Evolutionary conservation across 1,140 invertebrate genomes (phyloP).

Genomic region (Zaprionus davidi): DNA sequence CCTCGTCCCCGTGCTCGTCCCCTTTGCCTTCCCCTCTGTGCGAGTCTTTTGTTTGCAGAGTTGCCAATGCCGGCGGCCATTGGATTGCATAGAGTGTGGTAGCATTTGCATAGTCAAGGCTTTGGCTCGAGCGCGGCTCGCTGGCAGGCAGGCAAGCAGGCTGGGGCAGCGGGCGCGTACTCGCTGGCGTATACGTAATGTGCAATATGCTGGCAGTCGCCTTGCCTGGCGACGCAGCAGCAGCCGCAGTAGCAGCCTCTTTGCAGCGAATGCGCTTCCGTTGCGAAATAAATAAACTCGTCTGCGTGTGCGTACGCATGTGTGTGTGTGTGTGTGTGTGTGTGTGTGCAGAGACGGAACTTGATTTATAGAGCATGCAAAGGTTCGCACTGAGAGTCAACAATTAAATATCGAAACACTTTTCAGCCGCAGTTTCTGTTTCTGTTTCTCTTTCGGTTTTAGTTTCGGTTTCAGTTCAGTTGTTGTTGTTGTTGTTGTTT

Average conservation of each 20-base stretch:
- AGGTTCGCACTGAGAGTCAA: conserved; percentile 35
- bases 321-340: conserved; percentile 4
- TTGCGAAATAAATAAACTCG: conserved; percentile 24
- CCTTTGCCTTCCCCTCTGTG: not conserved
- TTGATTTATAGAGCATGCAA: conserved; percentile 49
- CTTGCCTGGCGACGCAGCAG: conserved; percentile 16
- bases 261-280: conserved; percentile 40
- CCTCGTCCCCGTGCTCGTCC: not conserved
- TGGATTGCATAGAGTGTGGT: conserved; percentile 45
- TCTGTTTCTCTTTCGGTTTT: conserved; percentile 8
- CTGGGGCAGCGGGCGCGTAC: not conserved
- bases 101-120: conserved; percentile 56
- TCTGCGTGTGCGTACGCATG: not conserved
- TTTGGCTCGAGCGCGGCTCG: not conserved
- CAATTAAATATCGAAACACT: conserved; percentile 42
- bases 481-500: conserved; percentile 11
- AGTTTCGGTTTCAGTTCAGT: conserved; percentile 10
- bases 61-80: conserved; percentile 52
- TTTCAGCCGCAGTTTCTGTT: conserved; percentile 10
- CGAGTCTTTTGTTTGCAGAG: conserved; percentile 27
- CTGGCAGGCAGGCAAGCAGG: no score
- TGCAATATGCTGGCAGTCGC: conserved; percentile 23
- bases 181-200: conserved; percentile 40
- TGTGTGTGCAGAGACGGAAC: conserved; percentile 21
- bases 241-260: conserved; percentile 22